These are phyloP conservation scores for Dipodomys spectabilis DNA, from an alignment of 2,113 vertebrate genomes.

Conservation along the genomic window DNA sequence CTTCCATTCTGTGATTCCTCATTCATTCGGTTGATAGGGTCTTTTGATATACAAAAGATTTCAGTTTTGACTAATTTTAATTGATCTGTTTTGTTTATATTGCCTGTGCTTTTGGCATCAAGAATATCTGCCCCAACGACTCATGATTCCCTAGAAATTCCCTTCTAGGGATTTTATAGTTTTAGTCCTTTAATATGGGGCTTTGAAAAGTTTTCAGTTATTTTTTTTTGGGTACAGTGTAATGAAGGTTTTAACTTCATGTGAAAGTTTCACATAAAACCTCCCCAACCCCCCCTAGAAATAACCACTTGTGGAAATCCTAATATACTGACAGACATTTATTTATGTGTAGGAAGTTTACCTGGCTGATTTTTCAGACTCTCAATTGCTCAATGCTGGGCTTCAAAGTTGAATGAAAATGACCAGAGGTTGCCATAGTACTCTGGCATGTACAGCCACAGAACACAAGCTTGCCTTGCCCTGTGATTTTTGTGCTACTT, in stretches of 20 bases:
- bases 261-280: not conserved
- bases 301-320: not conserved
- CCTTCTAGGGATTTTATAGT: not conserved
- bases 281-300: no score
- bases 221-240: not conserved
- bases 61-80: not conserved
- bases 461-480: not conserved
- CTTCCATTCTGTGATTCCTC: not conserved
- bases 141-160: not conserved
- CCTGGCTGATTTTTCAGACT: not conserved
- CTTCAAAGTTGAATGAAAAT: not conserved
- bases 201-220: conserved; percentile 2
- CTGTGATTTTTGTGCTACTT: not conserved
- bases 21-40: not conserved
- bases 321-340: not conserved
- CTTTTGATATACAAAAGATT: not conserved
- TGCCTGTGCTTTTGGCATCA: not conserved
- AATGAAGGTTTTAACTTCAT: not conserved
- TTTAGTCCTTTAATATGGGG: not conserved
- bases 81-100: not conserved
- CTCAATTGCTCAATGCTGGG: not conserved
- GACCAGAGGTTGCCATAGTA: not conserved
- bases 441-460: not conserved
- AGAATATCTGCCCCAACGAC: not conserved
- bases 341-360: not conserved